Conservation (phyloP, 2,113 vertebrate genomes). For the Ariopsis seemanni region DNA sequence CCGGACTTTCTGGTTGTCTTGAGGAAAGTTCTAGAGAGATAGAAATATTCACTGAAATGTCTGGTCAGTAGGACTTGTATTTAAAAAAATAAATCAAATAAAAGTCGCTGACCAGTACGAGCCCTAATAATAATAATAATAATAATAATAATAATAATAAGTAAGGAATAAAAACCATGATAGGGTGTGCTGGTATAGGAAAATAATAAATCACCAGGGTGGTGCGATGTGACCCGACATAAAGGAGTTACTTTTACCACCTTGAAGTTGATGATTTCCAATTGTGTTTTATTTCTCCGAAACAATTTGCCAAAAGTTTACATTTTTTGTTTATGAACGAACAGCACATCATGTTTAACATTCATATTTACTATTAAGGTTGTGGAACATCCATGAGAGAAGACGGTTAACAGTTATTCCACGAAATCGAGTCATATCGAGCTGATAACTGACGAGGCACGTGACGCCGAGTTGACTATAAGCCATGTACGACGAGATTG, state of each 20-base stretch:
- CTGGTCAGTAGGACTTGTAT: neutral
- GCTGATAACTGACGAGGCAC: no score
- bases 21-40: constrained; percentile 86
- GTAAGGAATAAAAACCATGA: neutral
- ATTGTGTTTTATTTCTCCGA: no score
- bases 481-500: no score
- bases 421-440: no score
- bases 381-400: neutral
- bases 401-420: neutral
- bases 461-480: no score
- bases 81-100: neutral
- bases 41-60: constrained; percentile 20
- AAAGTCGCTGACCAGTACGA: neutral
- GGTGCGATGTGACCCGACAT: neutral
- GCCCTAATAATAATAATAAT: neutral
- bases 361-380: neutral
- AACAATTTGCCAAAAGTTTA: neutral
- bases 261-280: neutral
- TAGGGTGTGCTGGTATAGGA: neutral
- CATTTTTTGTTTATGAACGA: neutral
- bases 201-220: neutral
- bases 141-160: neutral
- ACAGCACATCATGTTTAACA: neutral
- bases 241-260: neutral
- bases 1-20: constrained; percentile 96